Percentiles rank a stretch among this genome's conserved stretches.
These are phyloP conservation scores for Tuberolachnus salignus DNA, from an alignment of 2,888 invertebrate species.

Conservation along the genomic window DNA sequence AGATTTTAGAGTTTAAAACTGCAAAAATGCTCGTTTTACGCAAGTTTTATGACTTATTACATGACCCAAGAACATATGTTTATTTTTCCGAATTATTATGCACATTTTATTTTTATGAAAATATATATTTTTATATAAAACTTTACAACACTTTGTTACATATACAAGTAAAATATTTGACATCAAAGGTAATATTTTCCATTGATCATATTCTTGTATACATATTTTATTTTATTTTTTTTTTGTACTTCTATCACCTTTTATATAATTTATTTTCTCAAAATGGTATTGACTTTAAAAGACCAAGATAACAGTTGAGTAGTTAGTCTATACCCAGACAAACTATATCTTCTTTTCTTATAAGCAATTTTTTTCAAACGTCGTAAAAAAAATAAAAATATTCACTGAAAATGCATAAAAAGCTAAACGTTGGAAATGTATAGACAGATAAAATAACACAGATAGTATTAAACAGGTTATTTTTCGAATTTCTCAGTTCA, in stretches of 20 bases:
- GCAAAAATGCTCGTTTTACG: too few relatives aligned
- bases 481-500: too few relatives aligned
- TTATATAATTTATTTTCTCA: neutral
- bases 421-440: too few relatives aligned
- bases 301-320: neutral
- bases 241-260: neutral
- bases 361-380: neutral
- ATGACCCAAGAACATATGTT: neutral
- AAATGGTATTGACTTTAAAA: neutral
- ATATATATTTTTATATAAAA: constrained; percentile 2
- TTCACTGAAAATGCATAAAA: too few relatives aligned
- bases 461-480: too few relatives aligned
- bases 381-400: too few relatives aligned
- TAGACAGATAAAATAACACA: too few relatives aligned
- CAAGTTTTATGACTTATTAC: neutral
- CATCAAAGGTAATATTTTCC: neutral
- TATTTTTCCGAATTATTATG: neutral
- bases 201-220: neutral
- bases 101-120: neutral
- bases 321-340: too few relatives aligned
- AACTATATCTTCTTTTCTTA: too few relatives aligned
- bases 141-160: neutral
- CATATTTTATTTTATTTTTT: neutral
- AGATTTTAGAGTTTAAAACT: too few relatives aligned
- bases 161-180: constrained; percentile 12